Evolutionary conservation across 2,888 invertebrate genomes (phyloP).

Genomic region (Drosophila ezoana): DNA sequence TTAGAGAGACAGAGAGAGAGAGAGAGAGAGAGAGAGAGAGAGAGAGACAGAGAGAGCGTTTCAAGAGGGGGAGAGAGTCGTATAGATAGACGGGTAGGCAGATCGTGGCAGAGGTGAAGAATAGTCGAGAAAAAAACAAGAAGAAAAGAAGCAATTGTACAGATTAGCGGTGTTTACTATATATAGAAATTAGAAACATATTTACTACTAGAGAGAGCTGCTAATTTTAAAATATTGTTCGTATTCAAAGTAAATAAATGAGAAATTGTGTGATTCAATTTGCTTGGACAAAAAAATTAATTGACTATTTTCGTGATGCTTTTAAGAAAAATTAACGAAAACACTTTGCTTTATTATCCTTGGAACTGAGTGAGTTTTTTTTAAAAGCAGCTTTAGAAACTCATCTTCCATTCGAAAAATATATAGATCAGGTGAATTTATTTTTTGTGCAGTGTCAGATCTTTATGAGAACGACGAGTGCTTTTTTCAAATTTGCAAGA

Average conservation of each 20-base stretch:
- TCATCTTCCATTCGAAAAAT: constrained; percentile 2
- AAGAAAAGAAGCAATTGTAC: constrained; percentile 79
- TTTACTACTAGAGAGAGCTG: constrained; percentile 59
- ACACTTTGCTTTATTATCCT: background rate
- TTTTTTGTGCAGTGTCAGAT: constrained; percentile 36
- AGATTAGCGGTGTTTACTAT: constrained; percentile 78
- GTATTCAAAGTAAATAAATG: constrained; percentile 14
- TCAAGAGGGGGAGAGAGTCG: constrained; percentile 63
- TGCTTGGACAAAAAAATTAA: constrained; percentile 18
- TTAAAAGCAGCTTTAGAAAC: background rate
- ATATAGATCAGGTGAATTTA: constrained; percentile 2
- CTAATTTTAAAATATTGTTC: constrained; percentile 33
- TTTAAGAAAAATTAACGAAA: constrained; percentile 7
- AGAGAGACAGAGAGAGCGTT: constrained; percentile 35
- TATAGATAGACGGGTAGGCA: constrained; percentile 55
- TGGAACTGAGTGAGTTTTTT: background rate
- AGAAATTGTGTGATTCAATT: constrained; percentile 14
- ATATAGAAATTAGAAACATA: constrained; percentile 62
- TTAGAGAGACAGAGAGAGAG: constrained; percentile 11
- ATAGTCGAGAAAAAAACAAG: constrained; percentile 63
- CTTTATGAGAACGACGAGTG: constrained; percentile 18
- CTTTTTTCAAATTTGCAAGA: constrained; percentile 11
- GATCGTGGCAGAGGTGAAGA: constrained; percentile 72
- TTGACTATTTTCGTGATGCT: constrained; percentile 6
- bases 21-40: constrained; percentile 14